These are phyloP conservation scores for Drosophila mayri DNA, from an alignment of 1,140 invertebrate species.

Conservation along the genomic window DNA sequence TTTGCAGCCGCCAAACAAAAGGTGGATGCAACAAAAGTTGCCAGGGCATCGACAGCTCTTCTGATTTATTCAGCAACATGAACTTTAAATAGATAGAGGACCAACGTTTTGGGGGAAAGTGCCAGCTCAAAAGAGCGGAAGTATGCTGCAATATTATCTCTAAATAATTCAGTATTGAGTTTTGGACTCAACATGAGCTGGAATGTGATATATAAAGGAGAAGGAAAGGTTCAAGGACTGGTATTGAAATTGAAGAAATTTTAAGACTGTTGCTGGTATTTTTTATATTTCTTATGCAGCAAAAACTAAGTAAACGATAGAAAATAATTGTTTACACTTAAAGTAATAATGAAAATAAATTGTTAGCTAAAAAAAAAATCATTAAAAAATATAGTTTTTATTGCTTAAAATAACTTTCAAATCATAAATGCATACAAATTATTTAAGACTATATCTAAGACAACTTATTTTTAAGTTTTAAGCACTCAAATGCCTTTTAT, in stretches of 20 bases:
- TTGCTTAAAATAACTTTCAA: neutral
- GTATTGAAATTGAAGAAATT: neutral
- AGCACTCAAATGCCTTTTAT: neutral
- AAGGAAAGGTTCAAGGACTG: neutral
- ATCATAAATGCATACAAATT: neutral
- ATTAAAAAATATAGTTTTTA: neutral
- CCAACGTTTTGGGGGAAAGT: neutral
- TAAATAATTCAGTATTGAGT: neutral
- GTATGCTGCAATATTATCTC: neutral
- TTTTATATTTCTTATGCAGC: too few relatives aligned
- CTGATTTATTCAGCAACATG: constrained; percentile 27
- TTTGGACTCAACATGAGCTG: neutral
- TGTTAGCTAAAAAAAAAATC: neutral
- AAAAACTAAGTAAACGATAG: neutral
- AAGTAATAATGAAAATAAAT: too few relatives aligned
- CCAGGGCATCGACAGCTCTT: constrained; percentile 28
- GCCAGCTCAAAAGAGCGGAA: constrained; percentile 3
- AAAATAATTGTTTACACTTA: neutral
- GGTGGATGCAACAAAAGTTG: constrained; percentile 38
- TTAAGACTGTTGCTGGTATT: fast-evolving
- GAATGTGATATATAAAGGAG: too few relatives aligned
- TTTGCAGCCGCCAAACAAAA: constrained; percentile 32
- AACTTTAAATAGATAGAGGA: constrained; percentile 26
- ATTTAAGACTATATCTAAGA: too few relatives aligned
- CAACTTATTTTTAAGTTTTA: too few relatives aligned